Evolutionary conservation across 2,113 vertebrate species (phyloP), one percentile per base, ranked within the genome.

Genomic region (Anoplopoma fimbria): DNA sequence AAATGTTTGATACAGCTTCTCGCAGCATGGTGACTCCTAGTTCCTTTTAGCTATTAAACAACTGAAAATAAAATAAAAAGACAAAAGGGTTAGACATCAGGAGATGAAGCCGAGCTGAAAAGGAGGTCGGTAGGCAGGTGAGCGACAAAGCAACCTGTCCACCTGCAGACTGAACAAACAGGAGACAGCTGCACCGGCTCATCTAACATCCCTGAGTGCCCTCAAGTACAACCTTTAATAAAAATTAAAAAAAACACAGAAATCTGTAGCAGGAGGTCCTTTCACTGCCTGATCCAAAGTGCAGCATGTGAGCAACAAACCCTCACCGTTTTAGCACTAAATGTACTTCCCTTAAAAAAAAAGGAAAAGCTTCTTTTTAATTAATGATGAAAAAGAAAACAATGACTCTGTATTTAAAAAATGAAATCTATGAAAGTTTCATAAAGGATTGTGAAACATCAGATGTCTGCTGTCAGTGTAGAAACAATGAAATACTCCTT

Each of bases 21-120:
- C 87, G 96, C 93, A 98, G 95, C 95, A 96, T 97, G 90, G 87
- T 93, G 83, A 84, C 64, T 38, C 68, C 83, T 77, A 81, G 67
- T 2, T 64, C 84, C 47, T 60, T 45, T 33, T 67, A 15, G 33
- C 38, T 53, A 53, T 67, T 53, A 86, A 75, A 10, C 10, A 7
- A 68, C 82, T 79, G 65, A 1, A 2, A 3, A n/a, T 19, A 58
- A 1, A 27, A n/a, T 1, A 33, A 76, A 10, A 25, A 34, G 25
- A 69, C 1, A 72, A 61, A 58, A 75, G 2, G 55, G 25, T 78
- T 21, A 79, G 21, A 80, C 4, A 51, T 23, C 27, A 31, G 6
- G 23, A 25, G 69, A 77, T 65, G n/a, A 82, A 36, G 51, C 0
- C 0, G 62, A 73, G 51, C 3, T 60, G 34, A 78, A 25, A 83